These are phyloP conservation scores for Camelus bactrianus DNA, from an alignment of 2,113 vertebrate genomes.

Conservation along the genomic window DNA sequence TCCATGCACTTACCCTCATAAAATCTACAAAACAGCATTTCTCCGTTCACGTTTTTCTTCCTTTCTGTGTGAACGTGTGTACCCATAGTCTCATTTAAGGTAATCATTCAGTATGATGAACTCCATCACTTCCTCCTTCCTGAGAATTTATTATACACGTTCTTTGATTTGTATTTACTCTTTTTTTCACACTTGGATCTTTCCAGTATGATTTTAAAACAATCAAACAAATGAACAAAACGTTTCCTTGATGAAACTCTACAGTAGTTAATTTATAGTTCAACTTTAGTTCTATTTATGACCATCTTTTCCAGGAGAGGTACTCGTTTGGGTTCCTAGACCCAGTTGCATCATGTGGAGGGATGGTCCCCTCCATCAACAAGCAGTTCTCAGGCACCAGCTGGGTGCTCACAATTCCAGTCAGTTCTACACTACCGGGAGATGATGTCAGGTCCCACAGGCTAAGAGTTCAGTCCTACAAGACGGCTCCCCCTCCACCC, in stretches of 20 bases:
- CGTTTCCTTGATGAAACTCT: neutral
- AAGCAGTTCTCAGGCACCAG: neutral
- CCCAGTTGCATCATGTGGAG: neutral
- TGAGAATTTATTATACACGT: neutral
- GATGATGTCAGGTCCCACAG: neutral
- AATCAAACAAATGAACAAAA: conserved; percentile 11
- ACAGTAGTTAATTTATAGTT: neutral
- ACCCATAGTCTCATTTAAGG: neutral
- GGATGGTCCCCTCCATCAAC: too few relatives aligned
- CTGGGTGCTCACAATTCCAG: neutral
- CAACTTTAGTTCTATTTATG: neutral
- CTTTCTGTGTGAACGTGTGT: neutral
- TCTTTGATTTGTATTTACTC: neutral
- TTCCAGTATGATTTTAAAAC: neutral
- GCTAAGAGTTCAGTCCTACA: neutral
- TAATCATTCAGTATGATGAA: neutral
- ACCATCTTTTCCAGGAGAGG: neutral
- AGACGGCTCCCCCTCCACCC: neutral
- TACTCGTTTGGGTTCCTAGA: neutral
- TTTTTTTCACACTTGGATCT: neutral
- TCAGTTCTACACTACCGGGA: neutral
- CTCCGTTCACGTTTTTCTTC: neutral
- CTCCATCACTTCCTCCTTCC: neutral
- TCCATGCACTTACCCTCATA: neutral
- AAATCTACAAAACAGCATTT: neutral